Conservation (phyloP, 2,888 invertebrate species). For the Rhamphomyia laevipes region DNA sequence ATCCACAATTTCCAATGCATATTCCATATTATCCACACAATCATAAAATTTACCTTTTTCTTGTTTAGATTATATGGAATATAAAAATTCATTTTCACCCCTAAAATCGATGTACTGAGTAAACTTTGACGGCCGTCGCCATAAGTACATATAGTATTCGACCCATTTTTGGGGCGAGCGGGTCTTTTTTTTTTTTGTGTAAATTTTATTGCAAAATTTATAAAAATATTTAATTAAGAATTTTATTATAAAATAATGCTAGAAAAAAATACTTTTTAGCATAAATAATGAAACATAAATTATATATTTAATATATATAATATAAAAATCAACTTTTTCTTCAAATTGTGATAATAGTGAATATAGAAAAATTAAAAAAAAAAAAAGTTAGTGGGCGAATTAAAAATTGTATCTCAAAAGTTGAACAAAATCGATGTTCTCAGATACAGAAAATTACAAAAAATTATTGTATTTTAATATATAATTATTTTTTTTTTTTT, state of each 20-base stretch:
- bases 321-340: slow-evolving; percentile 4
- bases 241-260: too few species aligned
- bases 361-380: background rate
- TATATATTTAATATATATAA: too few species aligned
- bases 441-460: too few species aligned
- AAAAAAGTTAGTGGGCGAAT: background rate
- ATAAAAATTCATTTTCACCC: slow-evolving; percentile 1
- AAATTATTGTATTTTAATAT: too few species aligned
- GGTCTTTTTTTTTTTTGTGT: slow-evolving; percentile 12
- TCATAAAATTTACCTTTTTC: too few species aligned
- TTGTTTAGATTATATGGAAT: too few species aligned
- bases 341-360: too few species aligned
- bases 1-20: too few species aligned
- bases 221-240: background rate
- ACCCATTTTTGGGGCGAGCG: slow-evolving; percentile 18
- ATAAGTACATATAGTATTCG: slow-evolving; percentile 15
- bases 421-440: too few species aligned
- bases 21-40: too few species aligned
- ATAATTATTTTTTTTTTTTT: too few species aligned
- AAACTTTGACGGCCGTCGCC: slow-evolving; percentile 11
- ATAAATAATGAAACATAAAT: background rate
- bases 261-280: background rate
- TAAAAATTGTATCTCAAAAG: background rate
- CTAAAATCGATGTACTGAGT: slow-evolving; percentile 15
- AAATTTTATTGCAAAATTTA: slow-evolving; percentile 3